phyloP scores from a whole-genome alignment of 2,797 vertebrate species.

The Psittacula echo region DNA sequence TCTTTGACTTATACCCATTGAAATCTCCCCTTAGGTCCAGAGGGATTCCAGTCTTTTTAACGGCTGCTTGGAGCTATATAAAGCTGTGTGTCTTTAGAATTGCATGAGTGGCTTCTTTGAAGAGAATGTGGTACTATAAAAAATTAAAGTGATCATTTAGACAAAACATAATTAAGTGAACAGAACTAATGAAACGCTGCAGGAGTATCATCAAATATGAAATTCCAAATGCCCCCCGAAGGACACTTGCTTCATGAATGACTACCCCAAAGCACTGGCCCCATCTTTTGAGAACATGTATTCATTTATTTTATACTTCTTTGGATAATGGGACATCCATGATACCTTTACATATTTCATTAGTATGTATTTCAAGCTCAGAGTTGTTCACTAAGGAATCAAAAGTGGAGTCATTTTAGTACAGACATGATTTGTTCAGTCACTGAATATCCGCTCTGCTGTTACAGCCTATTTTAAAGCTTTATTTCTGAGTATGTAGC shows the following conservation, averaged over 20 bases:
- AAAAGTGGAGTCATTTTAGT: background rate
- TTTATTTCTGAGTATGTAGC: background rate
- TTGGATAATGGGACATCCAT: background rate
- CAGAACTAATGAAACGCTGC: slow-evolving; percentile 56
- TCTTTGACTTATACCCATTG: background rate
- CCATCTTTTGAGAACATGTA: background rate
- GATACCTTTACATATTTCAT: slow-evolving; percentile 45
- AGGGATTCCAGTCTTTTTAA: background rate
- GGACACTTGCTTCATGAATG: background rate
- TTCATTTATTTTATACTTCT: slow-evolving; percentile 25
- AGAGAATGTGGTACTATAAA: slow-evolving; percentile 40
- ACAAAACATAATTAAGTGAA: slow-evolving; percentile 68
- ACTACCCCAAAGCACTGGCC: background rate
- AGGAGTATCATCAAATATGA: slow-evolving; percentile 39
- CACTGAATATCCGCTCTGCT: background rate
- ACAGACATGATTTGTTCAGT: background rate
- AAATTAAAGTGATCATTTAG: slow-evolving; percentile 61
- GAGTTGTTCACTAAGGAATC: slow-evolving; percentile 17
- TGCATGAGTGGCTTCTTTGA: slow-evolving; percentile 48
- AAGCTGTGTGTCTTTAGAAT: slow-evolving; percentile 6
- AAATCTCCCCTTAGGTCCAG: background rate
- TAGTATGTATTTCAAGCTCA: slow-evolving; percentile 3
- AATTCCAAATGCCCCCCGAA: background rate
- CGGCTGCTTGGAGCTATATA: background rate
- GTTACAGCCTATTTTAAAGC: background rate